A percentile compares a stretch with the other conserved stretches of the same genome.
These are phyloP conservation scores for Lordiphosa clarofinis DNA, from an alignment of 1,140 invertebrate genomes.

Conservation along the genomic window DNA sequence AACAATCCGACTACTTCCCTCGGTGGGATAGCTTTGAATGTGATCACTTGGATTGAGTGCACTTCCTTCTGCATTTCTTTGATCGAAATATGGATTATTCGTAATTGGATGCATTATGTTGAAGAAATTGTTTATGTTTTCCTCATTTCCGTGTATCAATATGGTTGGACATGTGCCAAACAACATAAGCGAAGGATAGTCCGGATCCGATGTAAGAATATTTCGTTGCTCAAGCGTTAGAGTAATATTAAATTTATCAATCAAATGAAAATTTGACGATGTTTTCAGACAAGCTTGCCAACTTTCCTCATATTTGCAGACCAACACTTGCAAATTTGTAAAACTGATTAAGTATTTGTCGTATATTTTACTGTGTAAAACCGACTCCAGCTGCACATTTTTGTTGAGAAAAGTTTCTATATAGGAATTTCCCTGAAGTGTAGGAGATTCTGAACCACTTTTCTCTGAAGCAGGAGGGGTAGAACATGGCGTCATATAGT, in stretches of 20 bases:
- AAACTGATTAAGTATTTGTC: conserved; percentile 92
- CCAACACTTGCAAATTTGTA: conserved; percentile 92
- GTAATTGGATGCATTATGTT: conserved; percentile 80
- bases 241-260: conserved; percentile 95
- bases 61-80: conserved; percentile 72
- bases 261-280: conserved; percentile 90
- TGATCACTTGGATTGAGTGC: conserved; percentile 26
- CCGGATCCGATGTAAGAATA: conserved; percentile 90
- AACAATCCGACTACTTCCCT: conserved; percentile 84
- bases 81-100: conserved; percentile 48
- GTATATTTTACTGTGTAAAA: conserved; percentile 88
- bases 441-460: conserved; percentile 81
- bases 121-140: conserved; percentile 87
- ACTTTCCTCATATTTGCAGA: conserved; percentile 93
- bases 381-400: conserved; percentile 82
- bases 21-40: conserved; percentile 35
- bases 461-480: conserved; percentile 91
- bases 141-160: conserved; percentile 93
- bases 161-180: conserved; percentile 92
- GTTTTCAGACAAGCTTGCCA: conserved; percentile 91
- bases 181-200: conserved; percentile 90
- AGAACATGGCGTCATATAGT: conserved; percentile 94
- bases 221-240: conserved; percentile 90
- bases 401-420: conserved; percentile 51
- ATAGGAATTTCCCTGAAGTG: conserved; percentile 32